These are phyloP conservation scores for Danaus plexippus DNA, from an alignment of 1,140 invertebrate species.

Conservation along the genomic window DNA sequence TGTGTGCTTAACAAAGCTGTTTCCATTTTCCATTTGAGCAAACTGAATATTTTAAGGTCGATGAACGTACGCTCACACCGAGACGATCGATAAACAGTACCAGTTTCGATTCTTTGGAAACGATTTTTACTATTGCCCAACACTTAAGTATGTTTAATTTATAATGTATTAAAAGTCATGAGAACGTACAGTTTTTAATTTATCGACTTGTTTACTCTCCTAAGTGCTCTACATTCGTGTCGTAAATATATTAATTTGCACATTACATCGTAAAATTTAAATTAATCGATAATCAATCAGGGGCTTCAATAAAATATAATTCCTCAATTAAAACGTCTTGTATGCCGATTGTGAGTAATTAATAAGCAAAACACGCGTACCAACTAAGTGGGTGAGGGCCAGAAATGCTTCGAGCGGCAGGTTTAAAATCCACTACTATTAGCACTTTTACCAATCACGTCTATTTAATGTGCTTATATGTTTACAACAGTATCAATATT, in stretches of 20 bases:
- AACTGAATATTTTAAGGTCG: slow-evolving; percentile 26
- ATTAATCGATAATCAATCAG: no score
- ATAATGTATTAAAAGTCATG: no score
- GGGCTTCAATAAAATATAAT: no score
- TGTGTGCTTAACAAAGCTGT: slow-evolving; percentile 24
- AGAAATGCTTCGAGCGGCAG: not conserved
- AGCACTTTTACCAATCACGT: not conserved
- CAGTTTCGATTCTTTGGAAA: slow-evolving; percentile 7
- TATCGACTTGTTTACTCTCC: no score
- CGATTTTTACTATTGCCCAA: not conserved
- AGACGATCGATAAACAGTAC: slow-evolving; percentile 24
- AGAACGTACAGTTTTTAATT: no score
- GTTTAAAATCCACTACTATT: no score
- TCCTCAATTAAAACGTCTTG: not conserved
- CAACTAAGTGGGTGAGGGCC: slow-evolving; percentile 29
- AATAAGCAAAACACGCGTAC: slow-evolving; percentile 23
- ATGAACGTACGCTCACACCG: slow-evolving; percentile 16
- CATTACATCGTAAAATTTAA: no score
- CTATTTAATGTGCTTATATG: not conserved
- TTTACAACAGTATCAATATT: not conserved
- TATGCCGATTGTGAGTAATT: slow-evolving; percentile 19
- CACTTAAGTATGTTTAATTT: no score
- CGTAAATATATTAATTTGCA: no score
- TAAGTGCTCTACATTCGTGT: no score
- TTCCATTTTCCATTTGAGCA: slow-evolving; percentile 28